These are phyloP conservation scores for Hydrotaea cyrtoneurina DNA, from an alignment of 2,888 invertebrate species.

Conservation along the genomic window DNA sequence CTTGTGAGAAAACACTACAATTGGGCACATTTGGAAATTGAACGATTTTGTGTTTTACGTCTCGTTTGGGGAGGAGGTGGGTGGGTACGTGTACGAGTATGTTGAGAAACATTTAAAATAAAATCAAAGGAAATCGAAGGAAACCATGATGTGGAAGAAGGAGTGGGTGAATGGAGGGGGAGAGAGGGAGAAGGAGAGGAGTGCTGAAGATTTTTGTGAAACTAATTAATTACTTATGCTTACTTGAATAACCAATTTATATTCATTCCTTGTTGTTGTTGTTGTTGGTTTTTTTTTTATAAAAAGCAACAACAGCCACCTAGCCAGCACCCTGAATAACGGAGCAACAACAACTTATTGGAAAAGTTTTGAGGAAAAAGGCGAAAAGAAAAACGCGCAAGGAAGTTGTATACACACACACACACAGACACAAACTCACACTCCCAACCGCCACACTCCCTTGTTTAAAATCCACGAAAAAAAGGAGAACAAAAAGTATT, in stretches of 20 bases:
- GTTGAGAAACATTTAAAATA: slow-evolving; percentile 5
- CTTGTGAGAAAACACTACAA: background rate
- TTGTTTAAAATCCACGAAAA: background rate
- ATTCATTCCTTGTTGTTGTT: slow-evolving; percentile 42
- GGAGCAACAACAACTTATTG: background rate
- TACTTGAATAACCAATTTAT: slow-evolving; percentile 57
- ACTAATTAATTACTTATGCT: slow-evolving; percentile 59
- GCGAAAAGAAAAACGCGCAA: too few relatives aligned
- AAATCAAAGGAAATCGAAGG: slow-evolving; percentile 28
- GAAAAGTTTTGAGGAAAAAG: background rate
- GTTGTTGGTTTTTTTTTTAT: too few relatives aligned
- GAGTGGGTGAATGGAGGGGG: background rate
- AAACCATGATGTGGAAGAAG: background rate
- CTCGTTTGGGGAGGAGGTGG: too few relatives aligned
- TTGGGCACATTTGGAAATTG: background rate
- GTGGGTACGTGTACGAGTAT: too few relatives aligned
- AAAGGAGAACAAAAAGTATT: too few relatives aligned
- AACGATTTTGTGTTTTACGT: background rate
- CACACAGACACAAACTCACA: background rate
- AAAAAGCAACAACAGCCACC: background rate
- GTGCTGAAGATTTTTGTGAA: slow-evolving; percentile 14
- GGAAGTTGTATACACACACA: background rate
- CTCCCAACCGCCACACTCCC: background rate
- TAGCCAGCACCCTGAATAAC: too few relatives aligned
- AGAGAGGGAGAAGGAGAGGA: background rate